A percentile compares a stretch with the other conserved stretches of the same genome.
Evolutionary conservation across 2,888 invertebrate species (phyloP).

Genomic region (Dimorphilus gyrociliatus): DNA sequence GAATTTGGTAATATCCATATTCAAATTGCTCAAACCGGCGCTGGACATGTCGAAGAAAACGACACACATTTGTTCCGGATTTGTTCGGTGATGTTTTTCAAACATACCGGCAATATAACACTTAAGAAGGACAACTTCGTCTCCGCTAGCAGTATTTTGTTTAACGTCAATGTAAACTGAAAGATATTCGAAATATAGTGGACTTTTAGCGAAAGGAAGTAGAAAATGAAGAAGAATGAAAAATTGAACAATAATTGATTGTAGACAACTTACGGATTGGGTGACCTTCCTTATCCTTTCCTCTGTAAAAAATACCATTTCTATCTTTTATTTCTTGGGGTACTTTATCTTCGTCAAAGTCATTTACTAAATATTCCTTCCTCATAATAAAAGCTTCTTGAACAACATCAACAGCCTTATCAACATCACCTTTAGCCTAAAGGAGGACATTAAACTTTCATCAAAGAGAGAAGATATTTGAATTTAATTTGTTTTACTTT

Average conservation of each 20-base stretch:
- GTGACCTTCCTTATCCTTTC: conserved; percentile 58
- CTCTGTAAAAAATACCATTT: conserved; percentile 59
- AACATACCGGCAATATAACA: conserved; percentile 69
- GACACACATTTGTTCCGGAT: conserved; percentile 53
- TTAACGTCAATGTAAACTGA: conserved; percentile 62
- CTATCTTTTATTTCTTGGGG: conserved; percentile 55
- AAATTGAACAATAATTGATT: neutral
- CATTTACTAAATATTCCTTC: no score
- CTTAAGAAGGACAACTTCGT: conserved; percentile 59
- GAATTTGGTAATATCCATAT: conserved; percentile 75
- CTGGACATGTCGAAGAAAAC: conserved; percentile 78
- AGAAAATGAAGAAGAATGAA: neutral
- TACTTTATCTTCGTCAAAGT: no score
- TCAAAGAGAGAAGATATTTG: no score
- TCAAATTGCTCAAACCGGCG: conserved; percentile 68
- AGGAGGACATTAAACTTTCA: no score
- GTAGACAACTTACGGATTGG: conserved; percentile 21
- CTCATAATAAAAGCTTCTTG: conserved; percentile 68
- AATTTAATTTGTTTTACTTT: conserved; percentile 51
- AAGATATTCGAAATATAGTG: conserved; percentile 6
- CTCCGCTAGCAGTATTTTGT: conserved; percentile 44
- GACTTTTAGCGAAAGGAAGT: neutral
- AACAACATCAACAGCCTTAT: conserved; percentile 54
- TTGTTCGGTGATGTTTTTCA: conserved; percentile 44
- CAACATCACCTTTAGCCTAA: conserved; percentile 18